Conservation (phyloP, 2,113 vertebrate genomes). For the Bufo gargarizans region DNA sequence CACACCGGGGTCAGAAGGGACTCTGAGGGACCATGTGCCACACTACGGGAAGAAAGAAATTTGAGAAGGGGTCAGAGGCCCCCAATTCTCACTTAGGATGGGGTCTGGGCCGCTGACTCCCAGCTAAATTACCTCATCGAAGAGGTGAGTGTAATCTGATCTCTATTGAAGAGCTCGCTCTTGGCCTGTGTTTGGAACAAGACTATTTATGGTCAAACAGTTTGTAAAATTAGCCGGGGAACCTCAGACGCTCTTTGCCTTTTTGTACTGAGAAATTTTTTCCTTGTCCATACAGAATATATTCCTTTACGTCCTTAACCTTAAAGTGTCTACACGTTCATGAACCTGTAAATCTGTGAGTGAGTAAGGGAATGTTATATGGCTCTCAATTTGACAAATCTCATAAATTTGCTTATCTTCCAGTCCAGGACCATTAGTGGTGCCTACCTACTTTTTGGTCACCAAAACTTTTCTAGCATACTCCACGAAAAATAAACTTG, state of each 20-base stretch:
- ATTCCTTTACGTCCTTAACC: background rate
- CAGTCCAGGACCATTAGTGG: no score
- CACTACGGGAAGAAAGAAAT: slow-evolving; percentile 36
- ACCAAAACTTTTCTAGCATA: no score
- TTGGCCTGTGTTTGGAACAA: slow-evolving; percentile 3
- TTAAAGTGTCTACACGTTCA: background rate
- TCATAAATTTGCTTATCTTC: no score
- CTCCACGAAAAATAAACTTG: no score
- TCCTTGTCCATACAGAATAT: background rate
- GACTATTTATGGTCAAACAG: slow-evolving; percentile 30
- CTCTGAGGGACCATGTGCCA: slow-evolving; percentile 25
- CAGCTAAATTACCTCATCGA: slow-evolving; percentile 52
- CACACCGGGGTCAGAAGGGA: slow-evolving; percentile 35
- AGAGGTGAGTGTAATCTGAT: slow-evolving; percentile 29
- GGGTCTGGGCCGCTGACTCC: slow-evolving; percentile 18
- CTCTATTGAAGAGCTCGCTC: background rate
- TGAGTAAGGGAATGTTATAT: no score
- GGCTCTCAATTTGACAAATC: no score
- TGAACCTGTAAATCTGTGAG: background rate
- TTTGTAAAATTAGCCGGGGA: slow-evolving; percentile 6
- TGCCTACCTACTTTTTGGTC: no score
- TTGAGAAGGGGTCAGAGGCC: slow-evolving; percentile 39
- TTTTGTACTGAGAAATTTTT: background rate
- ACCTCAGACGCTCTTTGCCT: background rate
- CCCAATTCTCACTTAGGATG: slow-evolving; percentile 12